phyloP scores from a whole-genome alignment of 2,888 invertebrate genomes.

The Sericinus montela region DNA sequence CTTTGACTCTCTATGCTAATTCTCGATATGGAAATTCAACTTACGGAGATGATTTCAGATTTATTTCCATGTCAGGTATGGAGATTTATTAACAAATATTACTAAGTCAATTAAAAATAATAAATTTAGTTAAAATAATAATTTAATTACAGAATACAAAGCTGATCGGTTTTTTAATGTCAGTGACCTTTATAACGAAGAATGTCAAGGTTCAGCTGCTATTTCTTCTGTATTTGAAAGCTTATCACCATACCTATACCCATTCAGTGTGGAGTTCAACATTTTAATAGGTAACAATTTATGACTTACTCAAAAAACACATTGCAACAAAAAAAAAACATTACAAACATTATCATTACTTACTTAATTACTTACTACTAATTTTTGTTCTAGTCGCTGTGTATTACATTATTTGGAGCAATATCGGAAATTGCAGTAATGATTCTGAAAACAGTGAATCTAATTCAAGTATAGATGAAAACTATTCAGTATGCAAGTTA shows the following conservation, averaged over 20 bases:
- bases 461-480: slow-evolving; percentile 49
- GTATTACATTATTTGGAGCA: slow-evolving; percentile 86
- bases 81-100: neutral
- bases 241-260: slow-evolving; percentile 87
- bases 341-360: too few species aligned
- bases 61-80: slow-evolving; percentile 2
- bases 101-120: too few species aligned
- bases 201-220: slow-evolving; percentile 67
- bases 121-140: too few species aligned
- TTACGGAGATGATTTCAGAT: neutral
- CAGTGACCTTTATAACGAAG: slow-evolving; percentile 52
- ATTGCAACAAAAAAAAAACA: too few species aligned
- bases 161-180: slow-evolving; percentile 46
- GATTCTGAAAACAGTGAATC: slow-evolving; percentile 50
- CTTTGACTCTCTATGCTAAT: slow-evolving; percentile 74
- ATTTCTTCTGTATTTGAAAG: slow-evolving; percentile 74
- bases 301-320: too few species aligned
- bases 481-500: slow-evolving; percentile 58
- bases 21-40: slow-evolving; percentile 37
- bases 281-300: slow-evolving; percentile 82
- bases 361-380: neutral
- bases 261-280: slow-evolving; percentile 89
- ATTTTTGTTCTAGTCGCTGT: slow-evolving; percentile 79
- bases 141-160: slow-evolving; percentile 13
- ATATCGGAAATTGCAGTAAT: slow-evolving; percentile 81